phyloP scores from a whole-genome alignment of 2,113 vertebrate genomes.

The Ceyx melanurus region DNA sequence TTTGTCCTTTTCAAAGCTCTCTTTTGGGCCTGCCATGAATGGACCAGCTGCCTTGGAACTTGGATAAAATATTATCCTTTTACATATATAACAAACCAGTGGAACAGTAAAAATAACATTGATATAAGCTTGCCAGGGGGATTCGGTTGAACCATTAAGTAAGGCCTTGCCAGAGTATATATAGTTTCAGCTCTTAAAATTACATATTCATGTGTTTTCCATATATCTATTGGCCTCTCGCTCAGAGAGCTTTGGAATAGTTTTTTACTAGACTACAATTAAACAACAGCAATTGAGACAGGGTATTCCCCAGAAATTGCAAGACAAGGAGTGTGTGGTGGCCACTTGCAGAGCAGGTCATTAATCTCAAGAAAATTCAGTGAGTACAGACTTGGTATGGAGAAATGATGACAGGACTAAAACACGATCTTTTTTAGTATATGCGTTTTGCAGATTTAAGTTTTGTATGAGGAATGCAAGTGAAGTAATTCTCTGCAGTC shows the following conservation, averaged over 20 bases:
- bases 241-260: neutral
- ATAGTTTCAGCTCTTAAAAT: conserved; percentile 64
- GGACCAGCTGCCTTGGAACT: conserved; percentile 42
- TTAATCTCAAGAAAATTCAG: conserved; percentile 38
- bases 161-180: conserved; percentile 59
- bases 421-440: neutral
- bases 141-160: conserved; percentile 50
- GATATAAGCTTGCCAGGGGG: conserved; percentile 51
- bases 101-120: conserved; percentile 63
- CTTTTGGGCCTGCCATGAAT: conserved; percentile 26
- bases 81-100: conserved; percentile 39
- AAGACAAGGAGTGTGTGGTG: neutral
- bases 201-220: conserved; percentile 68
- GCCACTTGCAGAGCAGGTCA: neutral
- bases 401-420: neutral
- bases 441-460: neutral
- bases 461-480: neutral
- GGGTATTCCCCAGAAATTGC: conserved; percentile 51
- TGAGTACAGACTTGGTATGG: neutral
- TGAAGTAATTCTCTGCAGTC: neutral
- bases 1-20: conserved; percentile 24
- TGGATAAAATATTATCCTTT: conserved; percentile 55
- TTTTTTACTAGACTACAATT: conserved; percentile 50
- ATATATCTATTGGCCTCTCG: conserved; percentile 47
- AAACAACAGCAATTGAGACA: conserved; percentile 28